Evolutionary conservation across 35 echinoderm and acorn worm species (phyloP), one percentile per base, ranked within the genome.

Genomic region (Patiria miniata): DNA sequence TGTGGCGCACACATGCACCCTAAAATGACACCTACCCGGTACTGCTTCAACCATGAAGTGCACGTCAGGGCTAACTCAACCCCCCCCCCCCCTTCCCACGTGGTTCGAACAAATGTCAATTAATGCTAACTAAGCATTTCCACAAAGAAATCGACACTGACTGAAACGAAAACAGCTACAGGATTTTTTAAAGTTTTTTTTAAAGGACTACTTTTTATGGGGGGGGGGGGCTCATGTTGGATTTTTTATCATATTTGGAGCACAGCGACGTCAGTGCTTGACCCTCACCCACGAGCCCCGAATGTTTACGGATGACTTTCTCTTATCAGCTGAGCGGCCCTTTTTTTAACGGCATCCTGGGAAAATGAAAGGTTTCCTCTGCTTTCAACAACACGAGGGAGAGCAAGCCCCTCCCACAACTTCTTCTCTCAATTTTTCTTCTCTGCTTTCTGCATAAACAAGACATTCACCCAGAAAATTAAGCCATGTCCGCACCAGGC

Each of bases 361-460:
- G 26, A 73, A 73, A 73, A 73, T 73, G 65, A 73, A 73, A 73
- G 65, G 65, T 73, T 73, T 73, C 65, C 65, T 73, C 65, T 73
- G 65, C 65, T 73, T 73, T 73, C 65, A 73, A 32, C 65, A 73
- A 18, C 65, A 32, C 42, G 34, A 28, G 34, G 34, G 26, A 73
- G 6, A 12, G 29, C 65, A 73, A 73, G 26, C 61, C 65, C 26
- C 65, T 23, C 65, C 65, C 65, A n/a, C n/a, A n/a, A n/a, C n/a
- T 23, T 34, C 1, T 8, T 23, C 15, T 73, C 65, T 30, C 65
- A 73, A 73, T 34, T 34, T 0, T 1, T 2, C 0, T 73, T 23
- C 29, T 23, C 23, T 32, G 14, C 65, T 73, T 23, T 19, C 65
- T 23, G 26, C 21, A 73, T 34, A 73, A 73, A 73, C 65, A 73